phyloP scores from a whole-genome alignment of 2,113 vertebrate genomes.

The Podiceps cristatus region DNA sequence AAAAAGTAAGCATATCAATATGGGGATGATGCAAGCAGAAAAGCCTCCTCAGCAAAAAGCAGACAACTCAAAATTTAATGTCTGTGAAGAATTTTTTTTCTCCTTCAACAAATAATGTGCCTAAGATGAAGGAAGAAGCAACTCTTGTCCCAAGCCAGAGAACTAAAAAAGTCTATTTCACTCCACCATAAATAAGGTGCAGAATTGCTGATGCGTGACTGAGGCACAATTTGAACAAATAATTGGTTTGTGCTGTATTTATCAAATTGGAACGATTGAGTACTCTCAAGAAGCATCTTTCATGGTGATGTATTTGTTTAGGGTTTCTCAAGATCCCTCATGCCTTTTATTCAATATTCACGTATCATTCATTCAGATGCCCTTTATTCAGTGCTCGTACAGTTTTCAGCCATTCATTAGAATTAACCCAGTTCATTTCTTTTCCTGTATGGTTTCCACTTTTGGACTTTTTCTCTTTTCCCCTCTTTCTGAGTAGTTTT shows the following conservation, averaged over 20 bases:
- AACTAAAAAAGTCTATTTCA: neutral
- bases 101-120: neutral
- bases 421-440: neutral
- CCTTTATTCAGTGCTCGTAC: neutral
- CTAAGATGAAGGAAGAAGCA: neutral
- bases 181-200: neutral
- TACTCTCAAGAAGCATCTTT: neutral
- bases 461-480: neutral
- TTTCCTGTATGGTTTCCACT: neutral
- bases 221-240: neutral
- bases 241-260: neutral
- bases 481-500: neutral
- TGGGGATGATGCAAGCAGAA: neutral
- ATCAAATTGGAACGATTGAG: neutral
- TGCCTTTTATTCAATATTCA: neutral
- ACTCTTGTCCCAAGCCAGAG: neutral
- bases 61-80: neutral
- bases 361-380: neutral
- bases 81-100: neutral
- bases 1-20: neutral
- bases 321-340: neutral
- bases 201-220: neutral
- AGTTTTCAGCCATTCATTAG: neutral
- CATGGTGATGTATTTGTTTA: neutral
- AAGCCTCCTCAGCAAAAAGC: neutral